A percentile compares a stretch with the other conserved stretches of the same genome.
phyloP scores from a whole-genome alignment of 1,140 invertebrate genomes.

The Drosophila tristis region DNA sequence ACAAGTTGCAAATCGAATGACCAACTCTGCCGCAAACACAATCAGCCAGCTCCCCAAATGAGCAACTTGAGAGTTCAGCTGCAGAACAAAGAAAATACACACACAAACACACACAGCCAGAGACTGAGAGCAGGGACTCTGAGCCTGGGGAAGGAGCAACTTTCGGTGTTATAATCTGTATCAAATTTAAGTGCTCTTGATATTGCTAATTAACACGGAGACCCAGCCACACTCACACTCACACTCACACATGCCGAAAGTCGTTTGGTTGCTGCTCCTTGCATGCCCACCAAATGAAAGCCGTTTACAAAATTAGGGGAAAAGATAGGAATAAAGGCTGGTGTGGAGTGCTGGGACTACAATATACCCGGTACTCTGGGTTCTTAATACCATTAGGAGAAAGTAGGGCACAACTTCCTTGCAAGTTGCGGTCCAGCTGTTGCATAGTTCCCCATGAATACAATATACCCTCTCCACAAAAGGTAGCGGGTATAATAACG shows the following conservation, averaged over 20 bases:
- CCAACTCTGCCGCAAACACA: slow-evolving; percentile 49
- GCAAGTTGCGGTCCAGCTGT: slow-evolving; percentile 5
- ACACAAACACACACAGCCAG: slow-evolving; percentile 7
- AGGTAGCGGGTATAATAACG: slow-evolving; percentile 8
- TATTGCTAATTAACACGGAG: slow-evolving; percentile 75
- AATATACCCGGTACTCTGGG: too few relatives aligned
- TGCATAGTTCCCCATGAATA: too few relatives aligned
- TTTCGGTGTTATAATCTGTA: slow-evolving; percentile 72
- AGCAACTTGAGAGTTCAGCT: slow-evolving; percentile 58
- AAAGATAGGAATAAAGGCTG: slow-evolving; percentile 23
- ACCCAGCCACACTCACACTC: slow-evolving; percentile 16
- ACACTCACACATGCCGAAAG: slow-evolving; percentile 23
- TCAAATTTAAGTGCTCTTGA: slow-evolving; percentile 75
- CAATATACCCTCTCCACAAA: too few relatives aligned
- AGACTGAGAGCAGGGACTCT: not conserved
- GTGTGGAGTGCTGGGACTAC: too few relatives aligned
- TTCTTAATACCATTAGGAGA: too few relatives aligned
- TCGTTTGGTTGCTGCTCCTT: slow-evolving; percentile 22
- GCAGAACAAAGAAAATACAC: slow-evolving; percentile 22
- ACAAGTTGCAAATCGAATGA: slow-evolving; percentile 44
- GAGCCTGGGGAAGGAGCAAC: slow-evolving; percentile 33
- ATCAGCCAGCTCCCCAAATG: slow-evolving; percentile 46
- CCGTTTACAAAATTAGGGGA: slow-evolving; percentile 73
- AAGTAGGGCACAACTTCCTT: too few relatives aligned
- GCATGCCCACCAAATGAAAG: slow-evolving; percentile 51